A percentile compares a stretch with the other conserved stretches of the same genome.
These are phyloP conservation scores for Oscheius sp. DNA, from an alignment of 2,888 invertebrate species.

Conservation along the genomic window DNA sequence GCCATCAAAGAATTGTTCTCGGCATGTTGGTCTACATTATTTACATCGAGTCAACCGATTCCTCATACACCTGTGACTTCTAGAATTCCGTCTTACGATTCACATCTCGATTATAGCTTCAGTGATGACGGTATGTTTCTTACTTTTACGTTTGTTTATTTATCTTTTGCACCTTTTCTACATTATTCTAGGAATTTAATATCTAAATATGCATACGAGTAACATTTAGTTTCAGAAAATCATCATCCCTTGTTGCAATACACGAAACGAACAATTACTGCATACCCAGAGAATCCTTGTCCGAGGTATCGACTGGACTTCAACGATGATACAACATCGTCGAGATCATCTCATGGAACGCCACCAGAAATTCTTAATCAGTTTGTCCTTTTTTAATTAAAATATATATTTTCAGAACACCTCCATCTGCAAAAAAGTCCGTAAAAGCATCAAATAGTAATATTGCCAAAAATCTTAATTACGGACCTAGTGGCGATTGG, in stretches of 20 bases:
- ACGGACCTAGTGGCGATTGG: slow-evolving; percentile 5
- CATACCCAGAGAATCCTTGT: slow-evolving; percentile 10
- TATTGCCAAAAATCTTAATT: background rate
- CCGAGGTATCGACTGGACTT: slow-evolving; percentile 19
- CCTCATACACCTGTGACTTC: background rate
- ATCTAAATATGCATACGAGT: too few species aligned
- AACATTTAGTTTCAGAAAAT: background rate
- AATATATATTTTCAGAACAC: background rate
- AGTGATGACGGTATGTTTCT: slow-evolving; percentile 17
- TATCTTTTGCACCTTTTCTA: background rate
- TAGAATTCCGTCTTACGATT: background rate
- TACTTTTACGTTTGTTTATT: background rate
- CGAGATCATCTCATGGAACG: background rate
- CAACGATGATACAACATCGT: slow-evolving; percentile 12
- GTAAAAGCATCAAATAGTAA: background rate
- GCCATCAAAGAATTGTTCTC: background rate
- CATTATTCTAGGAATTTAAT: too few species aligned
- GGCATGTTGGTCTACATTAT: background rate
- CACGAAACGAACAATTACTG: too few species aligned
- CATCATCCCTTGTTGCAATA: background rate
- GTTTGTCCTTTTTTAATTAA: background rate
- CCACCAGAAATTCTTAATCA: background rate
- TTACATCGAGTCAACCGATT: background rate
- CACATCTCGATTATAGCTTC: slow-evolving; percentile 17
- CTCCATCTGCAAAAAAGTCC: background rate